A percentile compares a stretch with the other conserved stretches of the same genome.
Evolutionary conservation across 2,888 invertebrate genomes (phyloP).

Genomic region (Oscheius sp.): DNA sequence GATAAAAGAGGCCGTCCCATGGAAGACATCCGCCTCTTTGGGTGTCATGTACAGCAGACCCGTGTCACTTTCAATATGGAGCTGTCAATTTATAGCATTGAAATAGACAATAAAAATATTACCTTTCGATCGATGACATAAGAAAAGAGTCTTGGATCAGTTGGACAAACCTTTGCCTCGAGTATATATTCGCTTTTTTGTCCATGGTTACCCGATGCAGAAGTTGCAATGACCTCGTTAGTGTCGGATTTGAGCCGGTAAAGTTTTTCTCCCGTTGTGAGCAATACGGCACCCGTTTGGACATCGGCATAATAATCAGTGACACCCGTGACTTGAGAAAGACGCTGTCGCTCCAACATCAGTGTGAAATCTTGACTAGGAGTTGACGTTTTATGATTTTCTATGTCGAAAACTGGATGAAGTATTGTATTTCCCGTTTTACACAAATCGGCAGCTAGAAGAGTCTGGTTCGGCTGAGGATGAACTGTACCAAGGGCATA

Average conservation of each 20-base stretch:
- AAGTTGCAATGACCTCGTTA: background rate
- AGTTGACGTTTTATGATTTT: slow-evolving; percentile 33
- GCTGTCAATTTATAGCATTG: slow-evolving; percentile 13
- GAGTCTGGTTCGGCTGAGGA: slow-evolving; percentile 33
- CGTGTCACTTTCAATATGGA: slow-evolving; percentile 43
- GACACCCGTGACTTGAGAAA: slow-evolving; percentile 45
- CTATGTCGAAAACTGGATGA: slow-evolving; percentile 23
- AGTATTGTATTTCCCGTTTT: slow-evolving; percentile 23
- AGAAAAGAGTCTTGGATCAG: slow-evolving; percentile 35
- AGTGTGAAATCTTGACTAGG: slow-evolving; percentile 52
- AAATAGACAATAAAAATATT: background rate
- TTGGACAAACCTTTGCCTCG: slow-evolving; percentile 44
- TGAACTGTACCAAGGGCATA: slow-evolving; percentile 36
- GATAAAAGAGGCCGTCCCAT: slow-evolving; percentile 94
- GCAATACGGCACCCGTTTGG: background rate
- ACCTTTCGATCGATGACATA: slow-evolving; percentile 49
- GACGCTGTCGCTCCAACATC: slow-evolving; percentile 51
- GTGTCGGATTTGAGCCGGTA: slow-evolving; percentile 5
- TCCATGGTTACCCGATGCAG: background rate
- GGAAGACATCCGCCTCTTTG: slow-evolving; percentile 32
- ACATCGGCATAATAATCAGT: slow-evolving; percentile 38
- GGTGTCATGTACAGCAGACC: slow-evolving; percentile 30
- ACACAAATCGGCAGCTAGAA: background rate
- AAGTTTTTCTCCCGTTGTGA: slow-evolving; percentile 46
- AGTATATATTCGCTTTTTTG: slow-evolving; percentile 35